A percentile compares a stretch with the other conserved stretches of the same genome.
phyloP scores from a whole-genome alignment of 2,113 vertebrate genomes.

The Potamarius usumacintae region DNA sequence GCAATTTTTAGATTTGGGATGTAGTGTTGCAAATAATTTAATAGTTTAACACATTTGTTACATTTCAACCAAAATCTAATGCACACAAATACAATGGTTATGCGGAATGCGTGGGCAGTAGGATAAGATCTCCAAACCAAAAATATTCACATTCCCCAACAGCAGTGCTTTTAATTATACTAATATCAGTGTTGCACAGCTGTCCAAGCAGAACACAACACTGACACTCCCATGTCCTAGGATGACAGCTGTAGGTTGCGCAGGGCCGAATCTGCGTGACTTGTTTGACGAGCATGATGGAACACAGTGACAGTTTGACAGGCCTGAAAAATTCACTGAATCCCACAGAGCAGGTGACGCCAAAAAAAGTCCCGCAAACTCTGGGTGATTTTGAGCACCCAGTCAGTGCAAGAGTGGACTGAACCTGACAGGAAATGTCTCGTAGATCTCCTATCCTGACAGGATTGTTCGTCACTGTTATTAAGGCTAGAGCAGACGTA shows the following conservation, averaged over 20 bases:
- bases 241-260: background rate
- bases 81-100: background rate
- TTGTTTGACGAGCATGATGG: background rate
- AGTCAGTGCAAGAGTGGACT: background rate
- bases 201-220: background rate
- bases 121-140: background rate
- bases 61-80: constrained; percentile 1
- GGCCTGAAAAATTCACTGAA: background rate
- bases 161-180: background rate
- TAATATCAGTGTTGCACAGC: background rate
- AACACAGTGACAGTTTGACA: background rate
- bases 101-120: background rate
- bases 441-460: background rate
- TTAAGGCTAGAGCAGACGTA: background rate
- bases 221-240: background rate
- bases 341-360: background rate
- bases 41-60: background rate
- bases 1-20: background rate
- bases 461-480: background rate
- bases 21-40: background rate
- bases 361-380: background rate
- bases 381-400: background rate
- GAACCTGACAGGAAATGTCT: background rate
- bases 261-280: background rate
- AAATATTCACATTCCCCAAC: background rate